Conservation (phyloP, 2,888 invertebrate species). For the Rhodophaea formosa region DNA sequence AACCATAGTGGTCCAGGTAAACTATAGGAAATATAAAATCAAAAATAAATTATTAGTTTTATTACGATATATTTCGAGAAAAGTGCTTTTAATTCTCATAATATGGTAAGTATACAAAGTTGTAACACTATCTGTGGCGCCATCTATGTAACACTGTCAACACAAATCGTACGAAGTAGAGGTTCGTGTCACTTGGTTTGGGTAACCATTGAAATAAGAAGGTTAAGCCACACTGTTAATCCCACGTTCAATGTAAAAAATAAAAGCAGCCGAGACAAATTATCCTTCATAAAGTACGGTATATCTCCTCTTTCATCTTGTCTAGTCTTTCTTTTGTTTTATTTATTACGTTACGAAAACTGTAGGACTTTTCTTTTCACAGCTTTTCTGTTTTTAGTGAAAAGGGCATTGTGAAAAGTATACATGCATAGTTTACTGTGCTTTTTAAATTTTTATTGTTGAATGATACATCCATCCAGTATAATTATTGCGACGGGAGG, state of each 20-base stretch:
- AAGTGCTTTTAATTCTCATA: too few species aligned
- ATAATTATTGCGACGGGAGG: too few species aligned
- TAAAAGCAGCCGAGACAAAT: conserved; percentile 25
- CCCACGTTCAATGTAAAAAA: conserved; percentile 1
- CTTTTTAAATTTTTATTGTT: not conserved
- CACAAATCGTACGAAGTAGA: too few species aligned
- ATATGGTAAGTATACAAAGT: too few species aligned
- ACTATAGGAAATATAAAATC: too few species aligned
- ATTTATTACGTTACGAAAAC: conserved; percentile 18
- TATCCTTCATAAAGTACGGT: conserved; percentile 21
- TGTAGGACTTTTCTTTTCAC: conserved; percentile 18
- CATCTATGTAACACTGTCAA: too few species aligned
- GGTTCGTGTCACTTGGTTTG: too few species aligned
- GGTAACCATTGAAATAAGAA: too few species aligned
- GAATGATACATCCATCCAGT: not conserved
- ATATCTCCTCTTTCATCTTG: conserved; percentile 21
- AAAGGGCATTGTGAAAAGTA: not conserved
- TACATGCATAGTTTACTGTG: not conserved
- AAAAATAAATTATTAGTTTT: too few species aligned
- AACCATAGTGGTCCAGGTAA: too few species aligned
- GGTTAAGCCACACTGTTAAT: not conserved
- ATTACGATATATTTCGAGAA: too few species aligned
- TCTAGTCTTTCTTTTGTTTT: conserved; percentile 14
- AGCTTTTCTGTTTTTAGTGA: not conserved
- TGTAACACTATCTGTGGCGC: too few species aligned